phyloP scores from a whole-genome alignment of 1,140 invertebrate species.

The Thalassaphorura encarpata region DNA sequence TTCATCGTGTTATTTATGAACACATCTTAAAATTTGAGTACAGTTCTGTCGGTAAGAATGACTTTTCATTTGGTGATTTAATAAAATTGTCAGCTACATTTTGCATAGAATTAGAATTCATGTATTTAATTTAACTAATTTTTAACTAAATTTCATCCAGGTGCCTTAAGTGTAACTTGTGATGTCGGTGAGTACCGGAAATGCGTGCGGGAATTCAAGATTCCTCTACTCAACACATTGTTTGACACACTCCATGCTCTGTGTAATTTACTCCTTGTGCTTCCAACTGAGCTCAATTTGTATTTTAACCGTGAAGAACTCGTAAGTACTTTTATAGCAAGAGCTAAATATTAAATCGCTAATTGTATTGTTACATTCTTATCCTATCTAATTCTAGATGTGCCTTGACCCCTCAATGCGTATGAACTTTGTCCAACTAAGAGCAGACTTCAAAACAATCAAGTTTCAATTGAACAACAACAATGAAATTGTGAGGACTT shows the following conservation, averaged over 20 bases:
- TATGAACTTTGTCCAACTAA: conserved; percentile 83
- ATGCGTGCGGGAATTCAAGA: conserved; percentile 61
- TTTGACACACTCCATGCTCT: conserved; percentile 93
- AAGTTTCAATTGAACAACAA: conserved; percentile 19
- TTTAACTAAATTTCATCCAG: conserved; percentile 45
- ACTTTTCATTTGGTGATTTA: background rate
- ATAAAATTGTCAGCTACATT: background rate
- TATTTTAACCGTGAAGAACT: conserved; percentile 87
- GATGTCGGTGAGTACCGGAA: conserved; percentile 92
- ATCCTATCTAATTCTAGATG: conserved; percentile 51
- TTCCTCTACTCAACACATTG: conserved; percentile 65
- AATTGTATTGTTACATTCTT: conserved; percentile 6
- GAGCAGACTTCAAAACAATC: conserved; percentile 75
- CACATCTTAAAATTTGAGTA: conserved; percentile 93
- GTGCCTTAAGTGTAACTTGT: conserved; percentile 94
- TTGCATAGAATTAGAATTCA: too few species aligned
- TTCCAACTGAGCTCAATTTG: conserved; percentile 91
- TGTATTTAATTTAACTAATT: background rate
- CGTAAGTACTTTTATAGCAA: conserved; percentile 50
- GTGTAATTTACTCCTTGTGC: conserved; percentile 89
- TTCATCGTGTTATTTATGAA: conserved; percentile 91
- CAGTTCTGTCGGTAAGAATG: conserved; percentile 67
- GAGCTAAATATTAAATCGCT: background rate
- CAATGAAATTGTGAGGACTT: background rate
- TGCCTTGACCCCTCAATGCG: conserved; percentile 75